Conservation (phyloP, 2,888 invertebrate species). For the Julus scanicus region DNA sequence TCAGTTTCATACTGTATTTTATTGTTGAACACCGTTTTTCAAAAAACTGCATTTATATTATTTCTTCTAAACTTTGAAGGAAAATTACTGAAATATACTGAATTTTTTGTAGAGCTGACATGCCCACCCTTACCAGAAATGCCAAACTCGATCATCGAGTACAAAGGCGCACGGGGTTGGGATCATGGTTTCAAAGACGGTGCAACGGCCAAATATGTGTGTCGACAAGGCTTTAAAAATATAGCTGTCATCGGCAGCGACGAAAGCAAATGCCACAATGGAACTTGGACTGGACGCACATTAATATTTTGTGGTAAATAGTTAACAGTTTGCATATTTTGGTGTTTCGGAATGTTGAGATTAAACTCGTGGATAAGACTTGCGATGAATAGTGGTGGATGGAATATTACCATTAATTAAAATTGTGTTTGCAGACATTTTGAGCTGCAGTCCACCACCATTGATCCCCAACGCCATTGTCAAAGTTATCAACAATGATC, state of each 20-base stretch:
- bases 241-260: neutral
- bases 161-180: conserved; percentile 22
- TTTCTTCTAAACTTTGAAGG: neutral
- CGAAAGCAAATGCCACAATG: conserved; percentile 43
- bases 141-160: conserved; percentile 37
- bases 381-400: neutral
- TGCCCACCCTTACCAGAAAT: conserved; percentile 46
- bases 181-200: conserved; percentile 54
- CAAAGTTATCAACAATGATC: conserved; percentile 16
- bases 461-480: conserved; percentile 10
- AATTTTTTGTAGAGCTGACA: conserved; percentile 38
- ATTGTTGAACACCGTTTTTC: too few relatives aligned
- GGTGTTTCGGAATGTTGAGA: neutral
- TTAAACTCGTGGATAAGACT: neutral
- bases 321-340: too few relatives aligned
- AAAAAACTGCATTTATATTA: neutral
- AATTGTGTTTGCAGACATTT: neutral
- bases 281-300: conserved; percentile 39
- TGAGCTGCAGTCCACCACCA: conserved; percentile 46
- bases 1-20: too few relatives aligned
- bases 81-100: neutral
- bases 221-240: conserved; percentile 26
- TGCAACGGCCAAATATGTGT: neutral
- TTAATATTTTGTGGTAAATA: neutral
- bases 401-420: neutral